Percentiles rank a stretch among this genome's conserved stretches.
phyloP scores from a whole-genome alignment of 2,113 vertebrate species.

The Podarcis cretensis region DNA sequence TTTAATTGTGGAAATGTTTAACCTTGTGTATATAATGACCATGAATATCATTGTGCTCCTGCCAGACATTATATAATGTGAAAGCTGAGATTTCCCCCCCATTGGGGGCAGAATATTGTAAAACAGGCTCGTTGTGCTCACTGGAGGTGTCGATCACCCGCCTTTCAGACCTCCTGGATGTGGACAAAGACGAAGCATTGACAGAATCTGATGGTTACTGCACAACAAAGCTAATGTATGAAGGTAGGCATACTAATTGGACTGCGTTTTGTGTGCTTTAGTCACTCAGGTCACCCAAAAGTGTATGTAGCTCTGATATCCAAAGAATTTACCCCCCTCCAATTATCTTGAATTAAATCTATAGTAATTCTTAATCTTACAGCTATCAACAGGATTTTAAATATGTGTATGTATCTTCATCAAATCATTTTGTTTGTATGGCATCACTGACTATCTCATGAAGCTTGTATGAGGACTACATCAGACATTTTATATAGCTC shows the following conservation, averaged over 20 bases:
- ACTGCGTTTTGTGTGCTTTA: neutral
- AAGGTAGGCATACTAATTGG: constrained; percentile 78
- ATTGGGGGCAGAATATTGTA: constrained; percentile 83
- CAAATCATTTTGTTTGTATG: neutral
- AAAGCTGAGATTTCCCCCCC: constrained; percentile 86
- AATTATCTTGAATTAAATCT: no score
- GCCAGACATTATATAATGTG: constrained; percentile 90
- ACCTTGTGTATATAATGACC: neutral
- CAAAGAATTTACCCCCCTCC: neutral
- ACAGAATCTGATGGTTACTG: constrained; percentile 82
- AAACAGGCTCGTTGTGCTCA: constrained; percentile 88
- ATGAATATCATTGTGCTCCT: constrained; percentile 40
- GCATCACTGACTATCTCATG: neutral
- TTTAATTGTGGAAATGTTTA: constrained; percentile 19
- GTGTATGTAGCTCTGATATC: neutral
- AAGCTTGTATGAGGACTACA: neutral
- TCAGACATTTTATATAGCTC: neutral
- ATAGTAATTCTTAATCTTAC: neutral
- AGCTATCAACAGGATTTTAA: constrained; percentile 36
- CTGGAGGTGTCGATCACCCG: constrained; percentile 91
- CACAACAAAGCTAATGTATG: constrained; percentile 94
- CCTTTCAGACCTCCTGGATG: constrained; percentile 83
- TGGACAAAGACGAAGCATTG: constrained; percentile 86
- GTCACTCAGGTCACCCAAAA: neutral
- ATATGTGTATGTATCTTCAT: neutral